Evolutionary conservation across 2,797 vertebrate species (phyloP).

Genomic region (Anguilla marmorata): DNA sequence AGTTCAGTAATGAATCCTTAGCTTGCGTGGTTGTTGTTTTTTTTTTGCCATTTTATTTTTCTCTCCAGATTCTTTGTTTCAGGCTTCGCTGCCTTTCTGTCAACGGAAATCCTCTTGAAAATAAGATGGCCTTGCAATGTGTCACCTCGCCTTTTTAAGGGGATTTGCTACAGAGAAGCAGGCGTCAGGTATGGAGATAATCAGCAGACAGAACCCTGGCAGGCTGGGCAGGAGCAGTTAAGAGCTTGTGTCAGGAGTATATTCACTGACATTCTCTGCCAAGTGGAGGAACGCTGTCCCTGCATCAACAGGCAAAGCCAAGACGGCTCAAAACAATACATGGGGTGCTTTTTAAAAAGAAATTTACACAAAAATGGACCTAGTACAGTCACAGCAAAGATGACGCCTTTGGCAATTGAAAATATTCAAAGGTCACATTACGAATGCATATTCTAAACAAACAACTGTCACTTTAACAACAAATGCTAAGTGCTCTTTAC

Average conservation of each 20-base stretch:
- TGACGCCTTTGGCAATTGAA: not conserved
- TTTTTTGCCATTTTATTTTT: not conserved
- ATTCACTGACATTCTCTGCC: slow-evolving; percentile 6
- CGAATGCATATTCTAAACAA: not conserved
- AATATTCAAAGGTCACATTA: not conserved
- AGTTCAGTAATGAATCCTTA: not conserved
- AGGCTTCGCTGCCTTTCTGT: not conserved
- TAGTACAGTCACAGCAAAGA: not conserved
- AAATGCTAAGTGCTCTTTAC: not conserved
- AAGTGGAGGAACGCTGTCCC: not conserved
- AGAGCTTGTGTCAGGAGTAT: not conserved
- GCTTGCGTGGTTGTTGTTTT: not conserved
- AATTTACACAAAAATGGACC: not conserved
- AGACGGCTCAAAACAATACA: not conserved
- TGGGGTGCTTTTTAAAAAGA: not conserved
- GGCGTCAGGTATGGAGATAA: not conserved
- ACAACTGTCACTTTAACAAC: not conserved
- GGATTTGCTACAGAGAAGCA: not conserved
- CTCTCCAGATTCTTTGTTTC: not conserved
- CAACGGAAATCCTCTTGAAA: not conserved
- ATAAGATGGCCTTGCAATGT: not conserved
- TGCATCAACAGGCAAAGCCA: not conserved
- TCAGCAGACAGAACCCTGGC: not conserved
- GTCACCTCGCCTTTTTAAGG: not conserved
- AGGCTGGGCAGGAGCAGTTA: slow-evolving; percentile 10